phyloP scores from a whole-genome alignment of 2,113 vertebrate genomes.

The Alexandromys fortis region DNA sequence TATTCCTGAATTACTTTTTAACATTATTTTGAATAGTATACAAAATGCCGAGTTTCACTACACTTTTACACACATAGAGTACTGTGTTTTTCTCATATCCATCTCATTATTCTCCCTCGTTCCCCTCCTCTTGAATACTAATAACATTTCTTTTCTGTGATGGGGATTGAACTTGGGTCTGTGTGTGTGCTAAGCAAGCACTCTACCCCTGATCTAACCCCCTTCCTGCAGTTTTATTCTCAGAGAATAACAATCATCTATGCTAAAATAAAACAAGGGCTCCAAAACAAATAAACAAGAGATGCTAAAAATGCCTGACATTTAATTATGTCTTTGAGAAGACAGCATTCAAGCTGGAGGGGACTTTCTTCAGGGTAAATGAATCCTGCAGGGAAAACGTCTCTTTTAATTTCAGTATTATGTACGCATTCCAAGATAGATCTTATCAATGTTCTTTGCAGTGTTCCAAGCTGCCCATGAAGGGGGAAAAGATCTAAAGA shows the following conservation, averaged over 20 bases:
- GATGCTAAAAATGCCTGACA: neutral
- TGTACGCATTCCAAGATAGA: constrained; percentile 12
- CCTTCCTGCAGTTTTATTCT: neutral
- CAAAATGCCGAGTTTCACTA: neutral
- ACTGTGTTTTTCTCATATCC: neutral
- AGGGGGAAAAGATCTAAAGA: neutral
- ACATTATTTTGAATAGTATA: neutral
- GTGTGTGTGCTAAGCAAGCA: neutral
- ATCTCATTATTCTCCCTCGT: neutral
- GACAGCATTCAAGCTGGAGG: neutral
- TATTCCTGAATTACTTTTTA: neutral
- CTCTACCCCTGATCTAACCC: neutral
- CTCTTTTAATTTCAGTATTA: neutral
- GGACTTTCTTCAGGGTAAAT: constrained; percentile 40
- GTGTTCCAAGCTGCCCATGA: neutral
- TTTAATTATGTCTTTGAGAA: neutral
- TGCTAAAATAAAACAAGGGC: neutral
- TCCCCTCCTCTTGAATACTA: neutral
- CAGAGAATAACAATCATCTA: constrained; percentile 13
- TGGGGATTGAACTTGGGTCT: neutral
- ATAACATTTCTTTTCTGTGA: neutral
- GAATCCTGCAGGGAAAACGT: neutral
- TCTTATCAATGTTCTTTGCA: constrained; percentile 1
- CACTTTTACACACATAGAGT: neutral
- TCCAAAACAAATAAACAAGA: neutral